Evolutionary conservation across 2,797 vertebrate genomes (phyloP).

Genomic region (Pygocentrus nattereri): DNA sequence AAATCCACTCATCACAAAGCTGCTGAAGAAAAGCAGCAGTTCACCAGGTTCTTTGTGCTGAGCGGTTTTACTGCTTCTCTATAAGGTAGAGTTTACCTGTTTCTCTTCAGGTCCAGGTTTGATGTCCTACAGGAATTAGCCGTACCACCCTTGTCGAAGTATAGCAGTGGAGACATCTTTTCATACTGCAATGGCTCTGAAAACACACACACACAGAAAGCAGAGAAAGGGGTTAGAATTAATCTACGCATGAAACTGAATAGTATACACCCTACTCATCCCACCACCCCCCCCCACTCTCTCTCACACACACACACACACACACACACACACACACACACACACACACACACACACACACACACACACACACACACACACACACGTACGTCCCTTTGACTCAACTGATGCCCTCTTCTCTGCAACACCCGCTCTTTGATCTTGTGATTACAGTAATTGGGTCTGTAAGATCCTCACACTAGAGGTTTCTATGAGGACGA

Average conservation of each 20-base stretch:
- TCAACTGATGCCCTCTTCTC: conserved; percentile 48
- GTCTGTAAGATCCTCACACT: conserved; percentile 61
- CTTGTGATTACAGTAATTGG: conserved; percentile 65
- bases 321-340: conserved; percentile 37
- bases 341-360: conserved; percentile 35
- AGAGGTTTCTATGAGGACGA: conserved; percentile 50
- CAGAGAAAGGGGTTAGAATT: conserved; percentile 54
- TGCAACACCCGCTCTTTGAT: conserved; percentile 60
- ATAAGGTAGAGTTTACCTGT: not conserved
- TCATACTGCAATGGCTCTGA: conserved; percentile 42
- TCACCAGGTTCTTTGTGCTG: not conserved
- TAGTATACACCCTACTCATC: conserved; percentile 11
- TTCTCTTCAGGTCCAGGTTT: not conserved
- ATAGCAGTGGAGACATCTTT: not conserved
- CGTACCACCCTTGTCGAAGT: not conserved
- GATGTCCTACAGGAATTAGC: not conserved
- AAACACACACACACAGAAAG: conserved; percentile 29
- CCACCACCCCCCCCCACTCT: not conserved
- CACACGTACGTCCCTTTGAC: conserved; percentile 39
- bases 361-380: conserved; percentile 30
- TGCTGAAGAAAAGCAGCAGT: not conserved
- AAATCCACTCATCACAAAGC: not conserved
- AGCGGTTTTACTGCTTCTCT: not conserved
- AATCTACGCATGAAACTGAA: conserved; percentile 41
- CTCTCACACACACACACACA: conserved; percentile 32